Evolutionary conservation across 2,888 invertebrate species (phyloP).

Genomic region (Ormyrus labotus): DNA sequence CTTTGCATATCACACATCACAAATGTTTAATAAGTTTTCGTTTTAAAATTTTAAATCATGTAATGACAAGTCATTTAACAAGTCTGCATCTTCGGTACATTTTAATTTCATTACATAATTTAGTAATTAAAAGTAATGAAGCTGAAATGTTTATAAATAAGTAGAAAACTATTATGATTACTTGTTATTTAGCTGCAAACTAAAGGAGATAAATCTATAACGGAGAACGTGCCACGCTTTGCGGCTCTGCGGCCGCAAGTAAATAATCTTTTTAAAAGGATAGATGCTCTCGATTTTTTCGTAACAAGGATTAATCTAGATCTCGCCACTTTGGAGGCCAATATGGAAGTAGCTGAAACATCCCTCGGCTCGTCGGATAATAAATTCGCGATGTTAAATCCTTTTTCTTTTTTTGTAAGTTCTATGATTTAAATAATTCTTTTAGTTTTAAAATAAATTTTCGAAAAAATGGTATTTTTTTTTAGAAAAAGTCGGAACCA

Average conservation of each 20-base stretch:
- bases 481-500: slow-evolving; percentile 69
- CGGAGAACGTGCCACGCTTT: slow-evolving; percentile 68
- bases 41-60: neutral
- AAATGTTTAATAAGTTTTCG: neutral
- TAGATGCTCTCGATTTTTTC: slow-evolving; percentile 72
- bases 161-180: neutral
- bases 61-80: neutral
- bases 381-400: slow-evolving; percentile 72
- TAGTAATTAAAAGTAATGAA: neutral
- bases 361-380: slow-evolving; percentile 70
- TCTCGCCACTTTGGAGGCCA: slow-evolving; percentile 70
- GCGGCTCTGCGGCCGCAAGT: slow-evolving; percentile 66
- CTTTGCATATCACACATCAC: no score
- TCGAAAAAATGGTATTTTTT: neutral
- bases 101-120: neutral
- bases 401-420: slow-evolving; percentile 73
- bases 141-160: no score
- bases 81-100: neutral
- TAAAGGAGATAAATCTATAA: slow-evolving; percentile 68
- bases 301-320: slow-evolving; percentile 70
- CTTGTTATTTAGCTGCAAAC: slow-evolving; percentile 66
- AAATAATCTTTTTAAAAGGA: slow-evolving; percentile 66
- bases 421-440: neutral
- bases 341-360: slow-evolving; percentile 72
- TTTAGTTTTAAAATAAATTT: neutral